Conservation (phyloP, 2,888 invertebrate genomes). For the Monoplex corrugatus region DNA sequence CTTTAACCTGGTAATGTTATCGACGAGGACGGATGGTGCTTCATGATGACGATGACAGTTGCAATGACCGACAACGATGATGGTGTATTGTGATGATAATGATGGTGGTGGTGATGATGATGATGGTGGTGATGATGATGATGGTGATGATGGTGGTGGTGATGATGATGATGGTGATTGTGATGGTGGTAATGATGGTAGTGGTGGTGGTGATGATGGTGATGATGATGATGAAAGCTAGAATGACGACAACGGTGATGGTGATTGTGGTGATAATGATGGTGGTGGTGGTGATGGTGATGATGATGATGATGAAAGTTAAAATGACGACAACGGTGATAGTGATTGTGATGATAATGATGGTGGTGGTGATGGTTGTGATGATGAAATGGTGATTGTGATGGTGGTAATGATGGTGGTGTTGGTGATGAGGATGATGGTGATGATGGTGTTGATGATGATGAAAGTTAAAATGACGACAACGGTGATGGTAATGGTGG, state of each 20-base stretch:
- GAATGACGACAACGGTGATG: no score
- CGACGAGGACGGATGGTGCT: no score
- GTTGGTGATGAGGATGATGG: conserved; percentile 26
- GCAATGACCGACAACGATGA: neutral
- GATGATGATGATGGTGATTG: conserved; percentile 15
- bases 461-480: neutral
- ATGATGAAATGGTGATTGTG: no score
- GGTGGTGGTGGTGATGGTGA: no score
- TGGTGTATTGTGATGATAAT: no score
- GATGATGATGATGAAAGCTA: neutral
- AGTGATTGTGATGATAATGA: no score
- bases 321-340: no score
- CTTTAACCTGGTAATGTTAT: conserved; percentile 43
- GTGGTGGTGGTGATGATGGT: conserved; percentile 2
- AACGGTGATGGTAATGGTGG: neutral
- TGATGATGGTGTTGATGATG: conserved; percentile 34
- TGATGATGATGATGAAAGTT: no score
- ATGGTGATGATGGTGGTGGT: conserved; percentile 14
- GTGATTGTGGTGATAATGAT: no score
- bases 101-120: neutral
- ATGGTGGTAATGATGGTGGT: neutral
- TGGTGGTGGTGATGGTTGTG: no score
- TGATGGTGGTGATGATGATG: conserved; percentile 32
- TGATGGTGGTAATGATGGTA: neutral
- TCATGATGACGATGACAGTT: neutral